Evolutionary conservation across 2,888 invertebrate genomes (phyloP).

Genomic region (Epirrita christyi): DNA sequence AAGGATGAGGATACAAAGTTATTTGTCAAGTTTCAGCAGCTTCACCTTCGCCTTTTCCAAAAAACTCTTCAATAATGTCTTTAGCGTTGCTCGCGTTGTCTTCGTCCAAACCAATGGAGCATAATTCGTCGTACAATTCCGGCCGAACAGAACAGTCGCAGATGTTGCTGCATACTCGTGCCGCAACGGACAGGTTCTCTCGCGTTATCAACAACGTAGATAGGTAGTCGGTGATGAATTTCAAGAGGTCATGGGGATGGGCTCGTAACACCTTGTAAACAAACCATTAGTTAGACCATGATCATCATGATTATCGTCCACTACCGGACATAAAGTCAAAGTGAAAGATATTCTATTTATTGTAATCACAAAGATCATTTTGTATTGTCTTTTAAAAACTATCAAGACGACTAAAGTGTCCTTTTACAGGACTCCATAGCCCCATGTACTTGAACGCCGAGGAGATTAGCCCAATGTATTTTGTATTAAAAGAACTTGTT

Average conservation of each 20-base stretch:
- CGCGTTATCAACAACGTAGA: slow-evolving; percentile 87
- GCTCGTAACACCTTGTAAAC: slow-evolving; percentile 85
- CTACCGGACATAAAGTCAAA: too few species aligned
- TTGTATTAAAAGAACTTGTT: too few species aligned
- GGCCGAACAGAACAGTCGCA: slow-evolving; percentile 49
- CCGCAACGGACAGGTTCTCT: slow-evolving; percentile 77
- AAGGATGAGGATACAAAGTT: too few species aligned
- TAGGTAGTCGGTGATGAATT: slow-evolving; percentile 89
- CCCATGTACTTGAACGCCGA: too few species aligned
- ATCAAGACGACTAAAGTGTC: too few species aligned
- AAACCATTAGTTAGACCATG: background rate
- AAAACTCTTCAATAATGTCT: slow-evolving; percentile 51
- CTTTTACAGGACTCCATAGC: too few species aligned
- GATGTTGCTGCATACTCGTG: slow-evolving; percentile 51
- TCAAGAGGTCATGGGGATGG: slow-evolving; percentile 86
- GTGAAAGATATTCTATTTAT: too few species aligned
- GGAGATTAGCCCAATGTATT: too few species aligned
- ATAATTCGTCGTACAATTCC: slow-evolving; percentile 55
- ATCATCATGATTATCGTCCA: too few species aligned
- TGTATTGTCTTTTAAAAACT: too few species aligned
- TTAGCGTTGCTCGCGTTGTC: slow-evolving; percentile 45
- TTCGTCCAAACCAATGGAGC: slow-evolving; percentile 50
- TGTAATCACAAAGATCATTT: too few species aligned
- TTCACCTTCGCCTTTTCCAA: slow-evolving; percentile 51
- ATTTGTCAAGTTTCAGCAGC: background rate